Base-by-base conservation (phyloP, 2,797 vertebrate species). In the Macropus fuliginosus region DNA sequence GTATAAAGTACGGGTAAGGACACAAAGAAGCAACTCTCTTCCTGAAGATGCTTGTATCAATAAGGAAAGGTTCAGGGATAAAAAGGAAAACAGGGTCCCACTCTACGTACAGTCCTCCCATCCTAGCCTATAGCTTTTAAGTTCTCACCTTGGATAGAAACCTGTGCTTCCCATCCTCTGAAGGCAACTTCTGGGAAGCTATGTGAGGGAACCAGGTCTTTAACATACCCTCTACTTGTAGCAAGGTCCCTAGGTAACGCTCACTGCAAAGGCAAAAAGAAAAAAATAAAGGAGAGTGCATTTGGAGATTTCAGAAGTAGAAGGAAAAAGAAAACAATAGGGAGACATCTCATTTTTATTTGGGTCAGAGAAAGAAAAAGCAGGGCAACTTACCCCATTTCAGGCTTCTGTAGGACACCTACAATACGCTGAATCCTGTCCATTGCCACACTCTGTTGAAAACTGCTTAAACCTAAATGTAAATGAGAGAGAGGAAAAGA, bases 371-470 rank as follows among this genome's bases (percentile, higher is more conserved):
- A 92, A 54, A 28, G 92, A 91, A 96, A 54, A 94, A 87, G 13
- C 6, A 89, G 34, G 24, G 18, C 34, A 21, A 93, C 99, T 99
- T 98, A 99, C 99, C 99, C 99, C 97, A 99, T 99, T 90, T 99
- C 98, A 31, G 99, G 99, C 96, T 99, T 99, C 98, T 99, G 99
- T 94, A 99, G 98, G 96, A 99, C 99, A 2, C 99, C 99, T 0
- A 99, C 98, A 40, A 99, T 99, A 92, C 99, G 99, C 98, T 99
- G 99, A 97, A 99, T 99, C 95, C 99, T 98, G 98, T 99, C 99
- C 99, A 99, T 99, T 92, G 99, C 99, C 93, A 99, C 99, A 0
- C 99, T 99, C 98, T 99, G 99, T 98, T 99, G 99, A 98, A 99
- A 99, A 98, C 98, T 99, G 98, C 99, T 99, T 96, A 99, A 97